Conservation (phyloP, 2,797 vertebrate species). For the Hypotaenidia okinawae region DNA sequence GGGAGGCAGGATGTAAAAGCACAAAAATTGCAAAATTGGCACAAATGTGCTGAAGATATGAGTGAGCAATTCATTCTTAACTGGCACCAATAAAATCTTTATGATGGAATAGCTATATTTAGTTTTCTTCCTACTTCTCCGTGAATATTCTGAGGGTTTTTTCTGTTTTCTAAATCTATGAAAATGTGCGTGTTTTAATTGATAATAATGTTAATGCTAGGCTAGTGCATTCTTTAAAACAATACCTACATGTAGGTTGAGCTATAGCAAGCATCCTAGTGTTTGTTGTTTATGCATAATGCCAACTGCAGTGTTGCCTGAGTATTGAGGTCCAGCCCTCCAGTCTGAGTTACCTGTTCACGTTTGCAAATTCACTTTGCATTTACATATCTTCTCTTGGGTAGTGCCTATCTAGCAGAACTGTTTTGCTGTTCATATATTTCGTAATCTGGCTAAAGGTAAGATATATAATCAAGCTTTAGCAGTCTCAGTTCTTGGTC, state of each 20-base stretch:
- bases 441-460: neutral
- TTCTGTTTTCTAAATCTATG: neutral
- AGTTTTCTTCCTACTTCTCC: neutral
- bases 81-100: neutral
- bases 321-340: neutral
- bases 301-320: neutral
- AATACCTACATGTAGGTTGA: neutral
- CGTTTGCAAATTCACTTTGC: neutral
- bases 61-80: neutral
- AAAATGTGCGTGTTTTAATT: neutral
- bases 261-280: neutral
- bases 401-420: neutral
- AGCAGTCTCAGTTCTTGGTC: neutral
- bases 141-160: neutral
- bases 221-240: neutral
- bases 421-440: neutral
- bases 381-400: neutral
- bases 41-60: neutral
- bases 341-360: neutral
- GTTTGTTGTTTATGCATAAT: neutral
- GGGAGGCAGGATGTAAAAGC: neutral
- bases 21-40: slow-evolving; percentile 39
- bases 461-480: neutral
- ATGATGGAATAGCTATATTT: slow-evolving; percentile 9
- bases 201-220: neutral